These are phyloP conservation scores for Cataglyphis altisquamis DNA, from an alignment of 2,888 invertebrate species.

Conservation along the genomic window DNA sequence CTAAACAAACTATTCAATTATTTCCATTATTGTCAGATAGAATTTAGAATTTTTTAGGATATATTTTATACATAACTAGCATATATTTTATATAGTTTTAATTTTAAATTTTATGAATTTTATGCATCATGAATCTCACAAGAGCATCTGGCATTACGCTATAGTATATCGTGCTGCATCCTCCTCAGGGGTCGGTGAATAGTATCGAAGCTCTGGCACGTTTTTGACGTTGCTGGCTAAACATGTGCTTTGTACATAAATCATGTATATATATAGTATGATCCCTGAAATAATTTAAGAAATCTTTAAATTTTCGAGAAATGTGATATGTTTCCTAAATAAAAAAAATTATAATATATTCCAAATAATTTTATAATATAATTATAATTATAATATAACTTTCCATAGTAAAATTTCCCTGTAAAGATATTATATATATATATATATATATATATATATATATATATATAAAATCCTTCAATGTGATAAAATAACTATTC, in stretches of 20 bases:
- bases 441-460: background rate
- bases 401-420: slow-evolving; percentile 55
- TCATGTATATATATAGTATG: background rate
- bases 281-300: slow-evolving; percentile 7
- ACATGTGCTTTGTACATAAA: background rate
- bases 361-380: too few species aligned
- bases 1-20: background rate
- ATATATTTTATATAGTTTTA: background rate
- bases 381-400: background rate
- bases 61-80: background rate
- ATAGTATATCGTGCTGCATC: slow-evolving; percentile 76
- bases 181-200: slow-evolving; percentile 67
- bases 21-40: background rate
- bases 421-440: slow-evolving; percentile 29
- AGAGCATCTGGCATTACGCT: slow-evolving; percentile 72
- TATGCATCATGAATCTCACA: background rate
- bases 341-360: background rate
- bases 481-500: background rate
- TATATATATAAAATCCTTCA: slow-evolving; percentile 54
- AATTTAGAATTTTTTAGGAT: background rate
- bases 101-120: slow-evolving; percentile 6
- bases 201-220: slow-evolving; percentile 3
- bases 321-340: background rate
- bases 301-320: background rate
- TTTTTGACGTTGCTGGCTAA: background rate